Conservation (phyloP, 2,888 invertebrate genomes). For the Napeogenes sylphis region DNA sequence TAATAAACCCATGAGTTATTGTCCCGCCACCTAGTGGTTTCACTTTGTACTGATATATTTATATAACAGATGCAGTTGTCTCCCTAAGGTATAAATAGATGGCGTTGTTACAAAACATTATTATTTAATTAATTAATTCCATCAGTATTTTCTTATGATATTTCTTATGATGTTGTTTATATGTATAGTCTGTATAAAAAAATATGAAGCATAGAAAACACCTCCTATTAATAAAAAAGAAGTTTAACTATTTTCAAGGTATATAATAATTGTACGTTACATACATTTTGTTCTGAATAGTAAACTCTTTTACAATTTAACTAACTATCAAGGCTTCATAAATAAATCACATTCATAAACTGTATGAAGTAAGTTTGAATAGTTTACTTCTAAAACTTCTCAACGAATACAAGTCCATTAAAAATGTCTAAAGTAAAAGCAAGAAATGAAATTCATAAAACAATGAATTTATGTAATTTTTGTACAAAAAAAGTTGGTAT, state of each 20-base stretch:
- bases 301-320: not conserved
- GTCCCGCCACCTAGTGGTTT: too few relatives aligned
- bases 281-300: not conserved
- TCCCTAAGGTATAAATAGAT: too few relatives aligned
- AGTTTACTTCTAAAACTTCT: not conserved
- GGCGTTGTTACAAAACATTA: too few relatives aligned
- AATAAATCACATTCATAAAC: not conserved
- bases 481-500: constrained; percentile 49
- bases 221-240: not conserved
- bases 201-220: not conserved
- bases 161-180: too few relatives aligned
- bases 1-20: too few relatives aligned
- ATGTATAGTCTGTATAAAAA: too few relatives aligned
- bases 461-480: constrained; percentile 48
- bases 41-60: too few relatives aligned
- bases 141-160: too few relatives aligned
- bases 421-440: constrained; percentile 19
- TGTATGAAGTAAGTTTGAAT: not conserved
- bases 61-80: too few relatives aligned
- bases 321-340: not conserved
- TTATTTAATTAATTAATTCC: too few relatives aligned
- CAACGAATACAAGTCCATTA: not conserved
- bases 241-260: not conserved
- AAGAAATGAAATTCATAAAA: constrained; percentile 46
- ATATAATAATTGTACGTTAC: not conserved